Evolutionary conservation across 2,797 vertebrate species (phyloP).

Genomic region (Spea hammondii): DNA sequence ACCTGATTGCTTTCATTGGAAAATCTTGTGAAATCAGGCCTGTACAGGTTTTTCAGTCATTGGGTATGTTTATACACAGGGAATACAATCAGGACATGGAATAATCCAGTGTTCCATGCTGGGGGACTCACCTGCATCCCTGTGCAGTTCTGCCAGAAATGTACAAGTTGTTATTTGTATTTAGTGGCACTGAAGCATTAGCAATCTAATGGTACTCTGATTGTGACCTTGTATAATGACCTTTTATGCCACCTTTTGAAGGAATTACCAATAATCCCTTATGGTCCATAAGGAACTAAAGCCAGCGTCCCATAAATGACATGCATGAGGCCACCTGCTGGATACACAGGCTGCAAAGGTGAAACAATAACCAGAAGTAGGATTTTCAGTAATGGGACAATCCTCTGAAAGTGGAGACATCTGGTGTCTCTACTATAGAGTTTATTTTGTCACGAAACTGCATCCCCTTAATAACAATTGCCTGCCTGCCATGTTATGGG

Average conservation of each 20-base stretch:
- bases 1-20: neutral
- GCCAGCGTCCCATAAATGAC: too few relatives aligned
- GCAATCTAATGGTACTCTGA: neutral
- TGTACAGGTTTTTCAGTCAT: slow-evolving; percentile 12
- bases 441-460: too few relatives aligned
- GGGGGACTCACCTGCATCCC: slow-evolving; percentile 1
- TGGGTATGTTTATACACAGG: slow-evolving; percentile 14
- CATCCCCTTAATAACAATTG: too few relatives aligned
- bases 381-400: too few relatives aligned
- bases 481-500: too few relatives aligned
- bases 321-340: too few relatives aligned
- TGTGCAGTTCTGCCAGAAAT: neutral
- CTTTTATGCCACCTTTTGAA: neutral
- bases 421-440: too few relatives aligned
- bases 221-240: slow-evolving; percentile 9
- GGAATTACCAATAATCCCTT: slow-evolving; percentile 14
- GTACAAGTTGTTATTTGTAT: slow-evolving; percentile 11
- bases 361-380: too few relatives aligned
- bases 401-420: too few relatives aligned
- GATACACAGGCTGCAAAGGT: too few relatives aligned
- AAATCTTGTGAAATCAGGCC: neutral
- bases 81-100: slow-evolving; percentile 11
- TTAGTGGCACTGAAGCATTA: slow-evolving; percentile 5
- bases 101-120: slow-evolving; percentile 10
- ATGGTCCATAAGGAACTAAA: neutral